These are phyloP conservation scores for Pomacea canaliculata DNA, from an alignment of 2,888 invertebrate genomes.

Conservation along the genomic window DNA sequence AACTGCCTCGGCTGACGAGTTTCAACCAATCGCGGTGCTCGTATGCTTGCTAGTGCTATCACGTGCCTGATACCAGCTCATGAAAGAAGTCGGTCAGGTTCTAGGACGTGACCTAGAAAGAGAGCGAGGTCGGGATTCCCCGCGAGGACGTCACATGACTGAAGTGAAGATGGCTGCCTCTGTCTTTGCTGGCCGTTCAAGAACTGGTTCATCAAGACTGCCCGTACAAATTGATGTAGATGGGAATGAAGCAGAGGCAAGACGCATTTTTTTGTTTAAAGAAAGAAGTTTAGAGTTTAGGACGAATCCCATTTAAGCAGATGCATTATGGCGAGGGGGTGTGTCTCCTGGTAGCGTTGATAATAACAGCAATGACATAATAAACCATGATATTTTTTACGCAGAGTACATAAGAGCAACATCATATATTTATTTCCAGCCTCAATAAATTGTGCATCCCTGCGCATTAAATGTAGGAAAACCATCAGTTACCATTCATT, in stretches of 20 bases:
- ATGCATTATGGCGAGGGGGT: neutral
- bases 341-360: neutral
- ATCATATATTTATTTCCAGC: no score
- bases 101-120: neutral
- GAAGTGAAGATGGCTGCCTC: constrained; percentile 55
- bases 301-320: no score
- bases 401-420: no score
- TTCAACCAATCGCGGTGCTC: constrained; percentile 50
- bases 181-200: constrained; percentile 56
- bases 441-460: no score
- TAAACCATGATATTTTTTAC: no score
- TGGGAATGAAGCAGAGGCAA: constrained; percentile 63
- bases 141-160: constrained; percentile 35
- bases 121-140: constrained; percentile 21
- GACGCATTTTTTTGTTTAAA: neutral
- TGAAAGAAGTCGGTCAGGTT: constrained; percentile 4
- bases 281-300: no score
- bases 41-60: constrained; percentile 10
- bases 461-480: no score
- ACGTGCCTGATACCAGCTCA: constrained; percentile 33
- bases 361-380: no score
- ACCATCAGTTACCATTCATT: no score
- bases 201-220: constrained; percentile 56
- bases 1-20: constrained; percentile 43
- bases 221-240: constrained; percentile 58